Evolutionary conservation across 2,113 vertebrate species (phyloP), one percentile per base, ranked within the genome.

Genomic region (Zosterops hypoxanthus): DNA sequence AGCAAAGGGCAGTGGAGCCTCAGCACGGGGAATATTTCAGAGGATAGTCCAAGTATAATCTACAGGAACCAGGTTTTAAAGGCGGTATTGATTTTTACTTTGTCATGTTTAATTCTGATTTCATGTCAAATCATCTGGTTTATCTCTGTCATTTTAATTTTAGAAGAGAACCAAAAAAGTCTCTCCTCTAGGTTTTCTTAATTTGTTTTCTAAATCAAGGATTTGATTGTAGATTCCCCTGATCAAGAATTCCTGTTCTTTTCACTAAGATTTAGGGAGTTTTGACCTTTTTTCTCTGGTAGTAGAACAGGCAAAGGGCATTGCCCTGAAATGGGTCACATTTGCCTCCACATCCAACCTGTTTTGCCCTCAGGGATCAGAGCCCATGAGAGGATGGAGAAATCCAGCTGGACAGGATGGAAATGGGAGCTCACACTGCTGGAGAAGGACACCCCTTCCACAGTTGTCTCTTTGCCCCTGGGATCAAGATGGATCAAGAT

Each of bases 341-440:
- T 90, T 61, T 82, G 83, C 17, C 28, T 94, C 57, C 75, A 0
- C 22, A 57, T 4, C 61, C 93, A 16, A 63, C 87, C 12, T 34
- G 82, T 10, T 90, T 96, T 91, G 42, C 82, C 20, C 90, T 72
- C 96, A 75, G 64, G 77, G 16, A 33, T 94, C 16, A 94, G 88
- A n/a, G 36, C 39, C 34, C 92, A 50, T 42, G 70, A 66, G 61
- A 55, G 73, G 42, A 36, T 11, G 50, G 55, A 68, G 68, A 76
- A 82, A 39, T 14, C 25, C 21, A 82, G 92, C 25, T 65, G 50
- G 20, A 52, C 59, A 17, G 95, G 97, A 17, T 95, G 97, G 79
- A 98, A 97, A 83, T 49, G 88, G 26, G 92, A 98, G 86, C 98
- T 98, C 96, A 96, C 57, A 29, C 91, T 97, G 10, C 44, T 75